These are phyloP conservation scores for Sarcophaga subvicina DNA, from an alignment of 2,888 invertebrate genomes.

Conservation along the genomic window DNA sequence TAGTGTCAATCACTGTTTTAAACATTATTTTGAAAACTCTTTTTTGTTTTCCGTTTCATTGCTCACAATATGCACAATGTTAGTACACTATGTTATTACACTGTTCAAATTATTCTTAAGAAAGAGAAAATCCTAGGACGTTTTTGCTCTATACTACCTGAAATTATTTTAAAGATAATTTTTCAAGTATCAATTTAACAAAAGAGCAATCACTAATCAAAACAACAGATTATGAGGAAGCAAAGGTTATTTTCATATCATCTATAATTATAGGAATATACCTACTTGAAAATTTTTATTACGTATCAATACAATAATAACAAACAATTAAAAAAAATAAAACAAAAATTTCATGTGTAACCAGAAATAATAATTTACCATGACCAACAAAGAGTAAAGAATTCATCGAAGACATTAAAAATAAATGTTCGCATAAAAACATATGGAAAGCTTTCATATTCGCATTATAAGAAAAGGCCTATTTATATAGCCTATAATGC, in stretches of 20 bases:
- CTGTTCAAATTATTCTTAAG: not conserved
- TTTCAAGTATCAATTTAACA: not conserved
- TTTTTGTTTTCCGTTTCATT: too few species aligned
- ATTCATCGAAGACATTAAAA: not conserved
- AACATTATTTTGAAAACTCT: too few species aligned
- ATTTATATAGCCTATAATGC: not conserved
- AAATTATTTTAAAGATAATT: not conserved
- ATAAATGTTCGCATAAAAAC: too few species aligned
- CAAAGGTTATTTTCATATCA: constrained; percentile 15
- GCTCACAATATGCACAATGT: too few species aligned
- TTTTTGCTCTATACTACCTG: too few species aligned
- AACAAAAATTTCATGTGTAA: not conserved
- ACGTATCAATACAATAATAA: constrained; percentile 5
- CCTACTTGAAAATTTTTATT: constrained; percentile 4
- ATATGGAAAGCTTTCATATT: not conserved
- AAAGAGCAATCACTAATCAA: not conserved
- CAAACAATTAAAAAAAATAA: constrained; percentile 1
- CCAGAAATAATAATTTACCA: not conserved
- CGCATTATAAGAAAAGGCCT: not conserved
- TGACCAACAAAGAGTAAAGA: not conserved
- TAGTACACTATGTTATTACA: too few species aligned
- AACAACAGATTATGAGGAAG: not conserved
- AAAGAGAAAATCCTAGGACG: too few species aligned
- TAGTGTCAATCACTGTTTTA: too few species aligned
- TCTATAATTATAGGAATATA: not conserved